Base-by-base conservation (phyloP, 1,140 invertebrate species). In the Papilio polyxenes region DNA sequence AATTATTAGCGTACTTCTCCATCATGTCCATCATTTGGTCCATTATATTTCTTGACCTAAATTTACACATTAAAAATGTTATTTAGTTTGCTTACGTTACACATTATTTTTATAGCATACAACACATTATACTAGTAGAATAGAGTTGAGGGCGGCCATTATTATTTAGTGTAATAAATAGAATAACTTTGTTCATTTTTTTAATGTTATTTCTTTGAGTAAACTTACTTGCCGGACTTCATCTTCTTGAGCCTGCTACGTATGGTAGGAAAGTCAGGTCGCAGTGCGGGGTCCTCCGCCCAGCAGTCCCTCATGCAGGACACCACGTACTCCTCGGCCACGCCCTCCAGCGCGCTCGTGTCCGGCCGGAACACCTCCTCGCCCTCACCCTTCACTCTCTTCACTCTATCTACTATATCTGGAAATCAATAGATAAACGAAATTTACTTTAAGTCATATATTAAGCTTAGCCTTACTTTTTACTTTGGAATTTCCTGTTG, bases 21-120 rank as follows among this genome's bases (percentile, higher is more conserved):
- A 99, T 98, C 97, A 98, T 98, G 83, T 98, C 97, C 97, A 99
- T 98, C 97, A 99, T 98, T 95, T 98, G 97, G 91, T 99, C 98
- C 97, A 99, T 98, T 84, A 99, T 98, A 92, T 98, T 98, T 86
- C 96, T 96, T 89, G 97, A 97, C 89, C 97, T 97, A 87, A 72
- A 84, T 51, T 62, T 80, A 81, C n/a, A 83, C 40, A 65, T 74
- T 23, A 80, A 31, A 84, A 80, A 74, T 69, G 1, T 65, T 3
- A 65, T 65, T 31, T 65, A 23, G 3, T 69, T 56, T 17, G 53
- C 23, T 31, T 31, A 31, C 53, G 17, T 17, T 69, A 69, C 31
- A 37, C 37, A 65, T 65, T 31, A 53, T 31, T 31, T 31, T 56
- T 15, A 17, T 56, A 56, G 6, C 15, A 15, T 56, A 15, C 3